These are phyloP conservation scores for Myotis daubentonii DNA, from an alignment of 2,797 vertebrate genomes.

Conservation along the genomic window DNA sequence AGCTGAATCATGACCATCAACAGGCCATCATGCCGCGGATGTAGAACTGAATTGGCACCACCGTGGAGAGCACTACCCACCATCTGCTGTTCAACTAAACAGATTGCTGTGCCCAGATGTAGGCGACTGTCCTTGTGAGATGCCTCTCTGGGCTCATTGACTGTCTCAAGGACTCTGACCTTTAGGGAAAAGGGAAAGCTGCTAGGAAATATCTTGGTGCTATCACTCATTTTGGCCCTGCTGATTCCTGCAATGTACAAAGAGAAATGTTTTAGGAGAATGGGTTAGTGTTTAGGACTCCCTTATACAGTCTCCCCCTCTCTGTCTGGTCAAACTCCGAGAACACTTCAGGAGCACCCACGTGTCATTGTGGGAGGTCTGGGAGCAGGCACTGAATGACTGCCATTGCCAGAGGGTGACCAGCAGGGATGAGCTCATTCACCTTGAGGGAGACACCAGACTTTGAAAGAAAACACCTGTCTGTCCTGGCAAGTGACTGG, in stretches of 20 bases:
- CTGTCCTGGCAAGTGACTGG: neutral
- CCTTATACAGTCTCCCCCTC: neutral
- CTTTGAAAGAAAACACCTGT: neutral
- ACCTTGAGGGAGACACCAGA: too few relatives aligned
- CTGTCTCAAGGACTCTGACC: neutral
- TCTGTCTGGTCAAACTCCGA: neutral
- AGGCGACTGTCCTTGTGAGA: neutral
- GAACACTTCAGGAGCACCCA: neutral
- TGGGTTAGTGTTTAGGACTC: neutral
- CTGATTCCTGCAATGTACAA: neutral
- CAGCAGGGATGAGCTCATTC: neutral
- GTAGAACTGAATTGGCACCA: accelerated
- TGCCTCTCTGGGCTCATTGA: neutral
- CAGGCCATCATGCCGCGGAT: accelerated
- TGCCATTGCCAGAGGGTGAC: neutral
- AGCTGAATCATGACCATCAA: neutral
- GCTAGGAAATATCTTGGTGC: neutral
- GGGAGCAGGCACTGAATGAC: accelerated
- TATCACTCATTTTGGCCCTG: neutral
- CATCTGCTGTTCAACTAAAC: neutral
- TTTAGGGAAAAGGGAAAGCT: neutral
- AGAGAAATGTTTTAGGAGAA: neutral
- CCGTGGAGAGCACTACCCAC: too few relatives aligned
- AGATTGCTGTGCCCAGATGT: neutral
- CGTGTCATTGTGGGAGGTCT: neutral